These are phyloP conservation scores for Crossocerus cetratus DNA, from an alignment of 2,888 invertebrate species.

Conservation along the genomic window DNA sequence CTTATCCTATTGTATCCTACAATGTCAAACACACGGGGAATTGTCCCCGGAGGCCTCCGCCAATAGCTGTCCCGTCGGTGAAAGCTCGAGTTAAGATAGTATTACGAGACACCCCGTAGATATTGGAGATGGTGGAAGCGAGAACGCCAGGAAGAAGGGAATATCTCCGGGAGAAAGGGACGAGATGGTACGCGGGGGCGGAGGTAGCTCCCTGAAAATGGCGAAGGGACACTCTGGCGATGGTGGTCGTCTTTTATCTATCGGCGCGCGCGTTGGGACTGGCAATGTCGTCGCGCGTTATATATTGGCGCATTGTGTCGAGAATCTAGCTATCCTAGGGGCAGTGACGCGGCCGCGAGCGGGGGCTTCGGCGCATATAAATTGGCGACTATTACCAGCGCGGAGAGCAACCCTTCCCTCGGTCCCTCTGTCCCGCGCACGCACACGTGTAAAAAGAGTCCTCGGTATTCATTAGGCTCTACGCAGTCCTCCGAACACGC, in stretches of 20 bases:
- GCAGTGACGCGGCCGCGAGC: neutral
- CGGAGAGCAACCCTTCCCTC: neutral
- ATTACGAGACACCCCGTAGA: neutral
- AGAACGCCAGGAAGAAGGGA: neutral
- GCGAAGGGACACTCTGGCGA: conserved; percentile 69
- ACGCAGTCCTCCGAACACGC: too few relatives aligned
- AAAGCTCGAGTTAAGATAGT: neutral
- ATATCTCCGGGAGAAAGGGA: neutral
- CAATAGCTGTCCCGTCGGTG: too few relatives aligned
- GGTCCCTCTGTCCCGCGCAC: neutral
- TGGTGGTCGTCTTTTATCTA: conserved; percentile 64
- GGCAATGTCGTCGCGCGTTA: conserved; percentile 43
- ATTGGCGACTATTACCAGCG: neutral
- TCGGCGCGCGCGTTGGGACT: conserved; percentile 20
- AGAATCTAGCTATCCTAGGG: conserved; percentile 48
- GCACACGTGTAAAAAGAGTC: too few relatives aligned
- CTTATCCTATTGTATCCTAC: neutral
- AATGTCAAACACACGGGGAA: neutral
- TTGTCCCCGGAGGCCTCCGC: neutral
- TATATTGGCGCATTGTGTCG: conserved; percentile 53
- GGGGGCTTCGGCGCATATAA: conserved; percentile 11
- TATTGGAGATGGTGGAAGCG: neutral
- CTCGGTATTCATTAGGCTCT: too few relatives aligned
- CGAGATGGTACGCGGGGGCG: conserved; percentile 43
- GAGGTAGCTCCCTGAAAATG: conserved; percentile 74